A percentile compares a stretch with the other conserved stretches of the same genome.
Evolutionary conservation across 2,888 invertebrate genomes (phyloP).

Genomic region (Platycheirus albimanus): DNA sequence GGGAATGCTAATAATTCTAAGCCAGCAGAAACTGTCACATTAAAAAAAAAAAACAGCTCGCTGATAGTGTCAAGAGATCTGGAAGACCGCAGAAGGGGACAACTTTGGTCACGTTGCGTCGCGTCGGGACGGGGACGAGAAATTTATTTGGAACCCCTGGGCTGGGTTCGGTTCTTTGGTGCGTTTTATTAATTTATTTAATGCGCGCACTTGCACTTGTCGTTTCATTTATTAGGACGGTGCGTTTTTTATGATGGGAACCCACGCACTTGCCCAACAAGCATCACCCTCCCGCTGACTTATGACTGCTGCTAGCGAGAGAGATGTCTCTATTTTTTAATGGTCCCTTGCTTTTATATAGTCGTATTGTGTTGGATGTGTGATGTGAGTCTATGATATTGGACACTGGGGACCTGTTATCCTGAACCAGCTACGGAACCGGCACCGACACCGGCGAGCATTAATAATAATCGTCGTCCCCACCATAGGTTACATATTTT

Average conservation of each 20-base stretch:
- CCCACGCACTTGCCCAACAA: constrained; percentile 53
- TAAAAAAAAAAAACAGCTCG: constrained; percentile 49
- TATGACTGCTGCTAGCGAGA: constrained; percentile 15
- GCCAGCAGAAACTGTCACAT: constrained; percentile 56
- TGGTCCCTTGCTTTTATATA: constrained; percentile 50
- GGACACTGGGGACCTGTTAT: constrained; percentile 57
- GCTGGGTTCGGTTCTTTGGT: constrained; percentile 20
- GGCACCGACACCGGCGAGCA: no score
- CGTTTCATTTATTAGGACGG: constrained; percentile 50
- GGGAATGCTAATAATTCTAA: background rate
- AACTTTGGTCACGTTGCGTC: background rate
- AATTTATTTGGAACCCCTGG: constrained; percentile 51
- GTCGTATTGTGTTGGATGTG: constrained; percentile 39
- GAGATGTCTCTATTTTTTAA: constrained; percentile 69
- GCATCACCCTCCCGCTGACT: constrained; percentile 43
- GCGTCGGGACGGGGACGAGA: no score
- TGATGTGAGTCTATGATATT: constrained; percentile 33
- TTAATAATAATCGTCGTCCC: constrained; percentile 63
- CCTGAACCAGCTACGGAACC: constrained; percentile 44
- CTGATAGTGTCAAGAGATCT: constrained; percentile 66
- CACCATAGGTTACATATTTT: background rate
- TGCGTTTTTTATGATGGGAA: constrained; percentile 54
- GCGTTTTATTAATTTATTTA: constrained; percentile 73
- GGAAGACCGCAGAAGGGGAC: constrained; percentile 10
- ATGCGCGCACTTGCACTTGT: constrained; percentile 74